These are phyloP conservation scores for Meiosimyza platycephala DNA, from an alignment of 2,888 invertebrate genomes.

Conservation along the genomic window DNA sequence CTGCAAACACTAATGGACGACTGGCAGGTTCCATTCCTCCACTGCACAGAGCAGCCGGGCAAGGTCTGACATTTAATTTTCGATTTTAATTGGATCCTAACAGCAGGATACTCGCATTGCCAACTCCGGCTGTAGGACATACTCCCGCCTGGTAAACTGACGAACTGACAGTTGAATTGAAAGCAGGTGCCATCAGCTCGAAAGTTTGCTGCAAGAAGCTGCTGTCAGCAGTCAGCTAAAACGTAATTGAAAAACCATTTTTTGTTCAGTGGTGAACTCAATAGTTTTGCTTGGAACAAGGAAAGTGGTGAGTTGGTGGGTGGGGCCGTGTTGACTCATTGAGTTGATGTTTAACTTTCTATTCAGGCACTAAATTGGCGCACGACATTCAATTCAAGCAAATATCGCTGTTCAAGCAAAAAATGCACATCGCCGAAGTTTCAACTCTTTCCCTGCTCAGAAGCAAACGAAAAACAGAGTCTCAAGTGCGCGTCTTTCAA, in stretches of 20 bases:
- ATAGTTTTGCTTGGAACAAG: neutral
- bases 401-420: slow-evolving; percentile 9
- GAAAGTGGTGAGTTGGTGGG: too few relatives aligned
- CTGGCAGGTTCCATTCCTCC: neutral
- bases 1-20: slow-evolving; percentile 3
- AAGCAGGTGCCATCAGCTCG: slow-evolving; percentile 12
- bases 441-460: neutral
- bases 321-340: neutral
- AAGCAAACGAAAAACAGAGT: slow-evolving; percentile 5
- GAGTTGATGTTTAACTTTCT: slow-evolving; percentile 18
- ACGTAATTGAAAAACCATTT: slow-evolving; percentile 37
- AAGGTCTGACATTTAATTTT: slow-evolving; percentile 66
- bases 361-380: slow-evolving; percentile 38
- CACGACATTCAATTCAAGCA: slow-evolving; percentile 18
- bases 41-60: too few relatives aligned
- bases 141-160: neutral
- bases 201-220: slow-evolving; percentile 27
- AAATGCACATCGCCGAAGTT: neutral
- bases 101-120: slow-evolving; percentile 59
- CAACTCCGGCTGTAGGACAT: slow-evolving; percentile 2
- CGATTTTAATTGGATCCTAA: slow-evolving; percentile 67
- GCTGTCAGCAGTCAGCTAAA: slow-evolving; percentile 27
- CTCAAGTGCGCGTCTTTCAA: neutral
- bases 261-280: slow-evolving; percentile 8
- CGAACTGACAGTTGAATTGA: slow-evolving; percentile 1